Evolutionary conservation across 2,113 vertebrate species (phyloP), one percentile per base, ranked within the genome.

Genomic region (Elaphurus davidianus): DNA sequence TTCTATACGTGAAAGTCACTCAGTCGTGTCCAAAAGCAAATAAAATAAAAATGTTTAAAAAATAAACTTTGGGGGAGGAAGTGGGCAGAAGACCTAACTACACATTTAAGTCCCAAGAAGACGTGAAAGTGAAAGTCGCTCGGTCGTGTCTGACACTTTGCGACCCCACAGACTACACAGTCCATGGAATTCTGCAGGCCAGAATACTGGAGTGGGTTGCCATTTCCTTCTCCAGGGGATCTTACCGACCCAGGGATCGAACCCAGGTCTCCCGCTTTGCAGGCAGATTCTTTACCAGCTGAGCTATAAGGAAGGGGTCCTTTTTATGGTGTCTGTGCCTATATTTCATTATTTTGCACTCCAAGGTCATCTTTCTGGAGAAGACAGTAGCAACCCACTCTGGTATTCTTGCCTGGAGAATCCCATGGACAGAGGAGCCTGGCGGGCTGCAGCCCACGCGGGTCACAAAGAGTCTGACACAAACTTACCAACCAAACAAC

Each of bases 401-500:
- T 0, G 2, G 19, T 36, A 71, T 0, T 23, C n/a, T 23, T 23
- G n/a, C 64, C n/a, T 71, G 64, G 64, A 71, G 64, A 71, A 36
- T 71, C n/a, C 67, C n/a, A 36, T 23, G 67, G 67, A 23, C 2
- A 71, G 64, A 36, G 9, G 64, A 71, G n/a, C 19, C 17, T 23
- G n/a, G 64, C 2, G 2, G n/a, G 64, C 9, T 23, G 0, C n/a
- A 11, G 19, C 21, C 19, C 64, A 1, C 1, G n/a, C 17, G 60
- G n/a, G 0, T 71, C 19, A 2, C 71, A 74, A 13, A 74, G 19
- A 74, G 36, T 43, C 5, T 0, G 36, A 40, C 21, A 7, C 2
- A 7, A 7, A 0, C 6, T 25, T 3, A 25, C 11, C 3, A 0
- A 74, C 36, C 11, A 1, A 25, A 67, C 3, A 8, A 0, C 19